Base-by-base conservation (phyloP, 2,888 invertebrate genomes). In the Drosophila putrida region DNA sequence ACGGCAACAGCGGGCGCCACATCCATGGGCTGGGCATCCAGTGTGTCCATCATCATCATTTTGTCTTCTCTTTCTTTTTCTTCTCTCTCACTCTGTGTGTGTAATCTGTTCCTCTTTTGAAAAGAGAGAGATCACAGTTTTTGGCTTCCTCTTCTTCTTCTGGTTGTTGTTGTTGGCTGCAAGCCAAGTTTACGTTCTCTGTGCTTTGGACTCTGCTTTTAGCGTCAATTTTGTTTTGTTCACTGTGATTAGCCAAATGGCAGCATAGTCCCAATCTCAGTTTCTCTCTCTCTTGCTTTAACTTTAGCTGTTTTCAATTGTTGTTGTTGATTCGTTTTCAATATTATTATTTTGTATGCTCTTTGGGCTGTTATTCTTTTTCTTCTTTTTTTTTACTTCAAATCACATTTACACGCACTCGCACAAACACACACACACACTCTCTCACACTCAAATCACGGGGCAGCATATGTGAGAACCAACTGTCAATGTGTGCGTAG, bases 11-110 rank as follows among this genome's bases (percentile, higher is more conserved):
- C 81, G 25, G 89, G 78, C 55, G 79, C 80, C 59, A 84, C 88
- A 55, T 87, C 80, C 77, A 80, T 90, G 6, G 89, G 71, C 59
- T 90, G 87, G 51, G 81, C 70, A 51, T 90, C 90, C 80, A 78
- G 77, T 66, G 86, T 87, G 77, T 91, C 91, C 91, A 91, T 90
- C 91, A 91, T 91, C 90, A 91, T 91, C 91, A 91, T 91, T 78
- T 70, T 76, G 64, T 60, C 46, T 57, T 53, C 20, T 49, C 58
- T 61, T n/a, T n/a, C 39, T 36, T 39, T 55, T 47, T 62, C 28
- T 54, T 54, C 38, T 44, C 41, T 55, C 6, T 61, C 20, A 27
- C 43, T 44, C 49, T 38, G 31, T 44, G 2, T 38, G 31, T 44
- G 2, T 20, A 20, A 20, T 20, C 20, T 64, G 33, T 25, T 13